Evolutionary conservation across 37 sponge, comb jelly and placozoan genomes (phyloP).

Genomic region (Eunapius fragilis): DNA sequence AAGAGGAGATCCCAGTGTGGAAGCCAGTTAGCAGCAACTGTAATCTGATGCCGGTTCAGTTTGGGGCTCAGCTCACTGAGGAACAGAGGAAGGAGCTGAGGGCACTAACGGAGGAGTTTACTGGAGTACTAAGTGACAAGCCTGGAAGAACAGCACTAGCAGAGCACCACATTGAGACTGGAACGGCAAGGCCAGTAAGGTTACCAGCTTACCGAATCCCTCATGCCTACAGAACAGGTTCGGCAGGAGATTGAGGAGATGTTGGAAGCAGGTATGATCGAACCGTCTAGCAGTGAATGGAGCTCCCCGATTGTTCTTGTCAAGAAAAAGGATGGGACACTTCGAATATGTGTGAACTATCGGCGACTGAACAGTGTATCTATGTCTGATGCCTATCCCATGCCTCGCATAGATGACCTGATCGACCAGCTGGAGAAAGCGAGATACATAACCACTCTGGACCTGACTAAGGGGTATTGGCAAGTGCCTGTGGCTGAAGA

Average conservation of each 20-base stretch:
- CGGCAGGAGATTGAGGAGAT: conserved; percentile 40
- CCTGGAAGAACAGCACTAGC: conserved; percentile 18
- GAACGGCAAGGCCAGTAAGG: conserved; percentile 24
- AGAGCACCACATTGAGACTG: conserved; percentile 19
- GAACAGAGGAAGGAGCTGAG: background rate
- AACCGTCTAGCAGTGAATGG: conserved; percentile 41
- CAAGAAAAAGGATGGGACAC: conserved; percentile 48
- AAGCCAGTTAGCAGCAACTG: background rate
- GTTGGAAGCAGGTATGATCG: conserved; percentile 43
- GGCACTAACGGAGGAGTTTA: background rate
- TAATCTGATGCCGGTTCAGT: background rate
- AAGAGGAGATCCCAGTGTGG: conserved; percentile 14
- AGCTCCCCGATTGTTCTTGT: conserved; percentile 60
- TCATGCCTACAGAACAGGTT: conserved; percentile 30
- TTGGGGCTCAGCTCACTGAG: background rate
- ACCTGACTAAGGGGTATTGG: conserved; percentile 50
- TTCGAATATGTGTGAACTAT: conserved; percentile 44
- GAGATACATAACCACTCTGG: conserved; percentile 47
- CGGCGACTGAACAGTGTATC: conserved; percentile 35
- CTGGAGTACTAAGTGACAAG: conserved; percentile 3
- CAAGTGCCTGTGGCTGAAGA: conserved; percentile 53
- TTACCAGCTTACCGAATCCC: conserved; percentile 34
- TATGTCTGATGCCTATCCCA: conserved; percentile 44
- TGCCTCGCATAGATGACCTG: conserved; percentile 52
- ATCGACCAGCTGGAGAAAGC: conserved; percentile 39